Evolutionary conservation across 2,113 vertebrate species (phyloP).

Genomic region (Hyperopisus bebe): DNA sequence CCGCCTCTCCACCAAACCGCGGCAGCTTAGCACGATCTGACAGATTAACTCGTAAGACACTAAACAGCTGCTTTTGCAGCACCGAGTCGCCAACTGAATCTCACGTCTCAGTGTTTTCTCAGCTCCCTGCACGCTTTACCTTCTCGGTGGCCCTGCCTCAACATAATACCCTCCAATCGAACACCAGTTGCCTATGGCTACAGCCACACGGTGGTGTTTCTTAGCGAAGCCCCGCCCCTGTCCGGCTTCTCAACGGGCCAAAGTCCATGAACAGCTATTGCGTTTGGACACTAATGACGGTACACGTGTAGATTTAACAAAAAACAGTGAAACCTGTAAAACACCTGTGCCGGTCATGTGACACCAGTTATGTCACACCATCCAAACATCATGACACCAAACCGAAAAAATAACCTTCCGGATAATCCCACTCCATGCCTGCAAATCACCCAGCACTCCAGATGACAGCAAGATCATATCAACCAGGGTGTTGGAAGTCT

Average conservation of each 20-base stretch:
- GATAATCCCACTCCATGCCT: neutral
- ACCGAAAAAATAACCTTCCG: neutral
- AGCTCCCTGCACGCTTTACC: conserved; percentile 36
- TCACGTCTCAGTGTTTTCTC: conserved; percentile 45
- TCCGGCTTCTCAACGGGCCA: conserved; percentile 45
- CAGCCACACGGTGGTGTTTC: conserved; percentile 51
- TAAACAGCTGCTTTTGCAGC: conserved; percentile 62
- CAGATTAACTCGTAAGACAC: conserved; percentile 62
- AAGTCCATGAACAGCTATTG: neutral
- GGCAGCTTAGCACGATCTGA: conserved; percentile 51
- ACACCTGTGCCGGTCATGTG: neutral
- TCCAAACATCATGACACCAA: neutral
- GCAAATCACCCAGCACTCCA: neutral
- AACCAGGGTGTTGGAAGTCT: neutral
- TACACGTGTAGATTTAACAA: neutral
- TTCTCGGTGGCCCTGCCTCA: conserved; percentile 47
- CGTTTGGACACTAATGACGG: neutral
- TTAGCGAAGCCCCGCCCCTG: conserved; percentile 46
- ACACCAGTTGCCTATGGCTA: conserved; percentile 49
- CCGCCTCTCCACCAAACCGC: conserved; percentile 43
- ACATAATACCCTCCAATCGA: conserved; percentile 54
- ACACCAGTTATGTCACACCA: neutral
- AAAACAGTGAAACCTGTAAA: neutral
- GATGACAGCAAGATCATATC: neutral
- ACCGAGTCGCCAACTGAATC: conserved; percentile 58